A percentile compares a stretch with the other conserved stretches of the same genome.
Evolutionary conservation across 92 coral and sea anemone species (phyloP).

Genomic region (Bergia sp.): DNA sequence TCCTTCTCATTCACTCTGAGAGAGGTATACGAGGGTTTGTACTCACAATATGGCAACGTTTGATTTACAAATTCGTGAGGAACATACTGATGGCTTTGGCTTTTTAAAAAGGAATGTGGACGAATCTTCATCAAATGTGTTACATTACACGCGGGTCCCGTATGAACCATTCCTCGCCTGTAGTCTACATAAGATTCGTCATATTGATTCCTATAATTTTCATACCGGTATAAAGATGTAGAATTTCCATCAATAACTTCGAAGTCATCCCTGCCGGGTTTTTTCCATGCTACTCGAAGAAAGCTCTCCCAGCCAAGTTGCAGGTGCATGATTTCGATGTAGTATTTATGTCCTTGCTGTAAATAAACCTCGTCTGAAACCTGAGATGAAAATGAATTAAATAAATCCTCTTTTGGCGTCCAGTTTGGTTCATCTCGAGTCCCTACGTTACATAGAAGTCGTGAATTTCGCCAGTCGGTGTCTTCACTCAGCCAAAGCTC

Average conservation of each 20-base stretch:
- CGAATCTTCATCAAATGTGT: not conserved
- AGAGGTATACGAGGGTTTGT: conserved; percentile 5
- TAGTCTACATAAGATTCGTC: not conserved
- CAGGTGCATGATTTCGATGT: conserved; percentile 63
- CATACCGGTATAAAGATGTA: conserved; percentile 20
- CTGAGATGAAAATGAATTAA: conserved; percentile 40
- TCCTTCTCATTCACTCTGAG: not conserved
- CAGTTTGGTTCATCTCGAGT: conserved; percentile 10
- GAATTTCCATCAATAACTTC: conserved; percentile 40
- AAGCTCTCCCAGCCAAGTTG: conserved; percentile 41
- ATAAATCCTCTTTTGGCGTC: conserved; percentile 14
- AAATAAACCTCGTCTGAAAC: conserved; percentile 56
- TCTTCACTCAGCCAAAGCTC: conserved; percentile 46
- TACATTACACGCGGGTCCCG: conserved; percentile 1
- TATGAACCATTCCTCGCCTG: not conserved
- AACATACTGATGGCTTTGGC: not conserved
- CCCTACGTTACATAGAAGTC: conserved; percentile 55
- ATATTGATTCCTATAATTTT: not conserved
- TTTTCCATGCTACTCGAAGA: conserved; percentile 68
- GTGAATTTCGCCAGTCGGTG: conserved; percentile 47
- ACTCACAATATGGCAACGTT: conserved; percentile 9
- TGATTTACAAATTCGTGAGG: not conserved
- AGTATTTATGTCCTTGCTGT: conserved; percentile 53
- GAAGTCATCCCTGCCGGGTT: conserved; percentile 42
- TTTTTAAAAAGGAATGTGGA: not conserved